These are phyloP conservation scores for Pristionchus mayeri DNA, from an alignment of 2,888 invertebrate genomes.

Conservation along the genomic window DNA sequence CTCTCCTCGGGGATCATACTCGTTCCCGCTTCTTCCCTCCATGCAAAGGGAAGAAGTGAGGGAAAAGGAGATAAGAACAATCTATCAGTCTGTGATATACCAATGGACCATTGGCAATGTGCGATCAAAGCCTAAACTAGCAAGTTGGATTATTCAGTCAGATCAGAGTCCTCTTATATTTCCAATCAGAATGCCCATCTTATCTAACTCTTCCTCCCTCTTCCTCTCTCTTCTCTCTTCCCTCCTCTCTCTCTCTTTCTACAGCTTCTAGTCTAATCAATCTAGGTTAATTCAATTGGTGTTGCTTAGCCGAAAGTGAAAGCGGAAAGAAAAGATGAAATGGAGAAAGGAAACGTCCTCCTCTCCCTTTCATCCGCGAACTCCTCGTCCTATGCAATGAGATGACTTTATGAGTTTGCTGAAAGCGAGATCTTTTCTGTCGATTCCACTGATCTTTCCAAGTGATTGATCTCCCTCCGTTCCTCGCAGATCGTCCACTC, in stretches of 20 bases:
- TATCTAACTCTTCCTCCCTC: not conserved
- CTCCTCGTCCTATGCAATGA: not conserved
- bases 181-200: not conserved
- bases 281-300: conserved; percentile 50
- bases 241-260: not conserved
- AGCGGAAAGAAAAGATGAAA: conserved; percentile 18
- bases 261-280: conserved; percentile 41
- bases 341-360: conserved; percentile 20
- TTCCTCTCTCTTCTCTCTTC: conserved; percentile 6
- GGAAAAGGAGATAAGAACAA: not conserved
- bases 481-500: not conserved
- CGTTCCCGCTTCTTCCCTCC: not conserved
- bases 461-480: not conserved
- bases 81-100: too few relatives aligned
- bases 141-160: conserved; percentile 21
- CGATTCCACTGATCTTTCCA: not conserved
- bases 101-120: too few relatives aligned
- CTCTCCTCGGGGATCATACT: not conserved
- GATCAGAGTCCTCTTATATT: not conserved
- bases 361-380: conserved; percentile 6
- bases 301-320: conserved; percentile 46
- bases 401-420: conserved; percentile 16
- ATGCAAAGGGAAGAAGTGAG: not conserved
- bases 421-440: not conserved
- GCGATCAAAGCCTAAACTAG: too few relatives aligned